phyloP scores from a whole-genome alignment of 1,140 invertebrate genomes.

The Eurosta solidaginis region DNA sequence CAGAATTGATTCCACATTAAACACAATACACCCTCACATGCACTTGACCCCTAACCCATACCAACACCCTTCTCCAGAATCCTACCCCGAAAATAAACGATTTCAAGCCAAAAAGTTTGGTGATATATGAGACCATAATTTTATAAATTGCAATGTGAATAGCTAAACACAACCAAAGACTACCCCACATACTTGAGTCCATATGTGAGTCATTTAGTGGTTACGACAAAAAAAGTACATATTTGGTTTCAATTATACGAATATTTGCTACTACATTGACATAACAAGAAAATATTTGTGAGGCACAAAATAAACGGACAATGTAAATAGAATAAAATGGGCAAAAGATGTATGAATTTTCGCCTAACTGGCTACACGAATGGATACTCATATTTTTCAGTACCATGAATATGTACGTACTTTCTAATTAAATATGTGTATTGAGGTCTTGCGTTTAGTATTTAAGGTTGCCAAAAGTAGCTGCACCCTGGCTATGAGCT shows the following conservation, averaged over 20 bases:
- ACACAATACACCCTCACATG: no score
- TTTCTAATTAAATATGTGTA: no score
- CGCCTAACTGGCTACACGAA: no score
- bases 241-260: slow-evolving; percentile 14
- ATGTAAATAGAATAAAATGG: background rate
- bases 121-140: slow-evolving; percentile 8
- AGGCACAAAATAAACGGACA: slow-evolving; percentile 9
- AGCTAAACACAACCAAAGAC: background rate
- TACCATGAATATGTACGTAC: no score
- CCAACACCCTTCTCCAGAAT: no score
- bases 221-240: background rate
- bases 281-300: slow-evolving; percentile 5
- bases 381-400: no score
- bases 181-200: background rate
- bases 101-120: background rate
- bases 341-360: background rate
- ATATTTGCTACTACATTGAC: slow-evolving; percentile 10
- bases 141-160: slow-evolving; percentile 13
- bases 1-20: no score
- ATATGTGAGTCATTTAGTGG: slow-evolving; percentile 9
- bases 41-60: no score
- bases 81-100: background rate
- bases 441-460: no score
- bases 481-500: no score
- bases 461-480: no score